Base-by-base conservation (phyloP, 1,140 invertebrate genomes). In the Scaptomyza montana region DNA sequence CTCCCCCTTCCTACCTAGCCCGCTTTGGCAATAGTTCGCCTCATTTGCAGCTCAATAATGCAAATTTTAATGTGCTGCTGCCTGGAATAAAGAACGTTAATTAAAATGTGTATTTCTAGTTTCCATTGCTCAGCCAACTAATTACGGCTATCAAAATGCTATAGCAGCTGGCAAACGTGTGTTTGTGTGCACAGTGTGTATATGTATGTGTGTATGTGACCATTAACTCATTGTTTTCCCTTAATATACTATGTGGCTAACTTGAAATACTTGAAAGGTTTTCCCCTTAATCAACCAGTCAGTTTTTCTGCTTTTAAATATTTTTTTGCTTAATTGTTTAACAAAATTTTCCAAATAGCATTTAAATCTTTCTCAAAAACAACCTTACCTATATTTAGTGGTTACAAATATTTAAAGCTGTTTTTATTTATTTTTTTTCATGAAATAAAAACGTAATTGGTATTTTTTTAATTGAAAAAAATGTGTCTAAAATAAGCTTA, bases 141-240 rank as follows among this genome's bases (percentile, higher is more conserved):
- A 69, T 41, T 49, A 59, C 41, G 50, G 64, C 55, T 77, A 80
- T 81, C 78, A 73, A 73, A 80, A 73, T 73, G 68, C 78, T 71
- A 73, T 80, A 67, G 19, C 69, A 74, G 36, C 21, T 60, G 39
- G 21, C 55, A 36, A 51, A 59, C 46, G n/a, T 28, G 3, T 21
- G 4, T 47, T 16, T 16, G 1, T 16, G 16, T 16, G 16, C 16
- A 16, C 16, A 16, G n/a, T 66, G 21, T 41, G 33, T 16, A 19
- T 21, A 16, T 25, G 41, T 45, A 2, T 12, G 21, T 53, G 3
- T 39, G 43, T 19, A 5, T 45, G 28, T 19, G 19, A 13, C n/a
- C 12, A 39, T 5, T 2, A 49, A 61, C 57, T 36, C 10, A 49
- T 39, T 21, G 19, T n/a, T 45, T 39, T 7, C 13, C 8, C 49